Evolutionary conservation across 2,113 vertebrate genomes (phyloP).

Genomic region (Excalfactoria chinensis): DNA sequence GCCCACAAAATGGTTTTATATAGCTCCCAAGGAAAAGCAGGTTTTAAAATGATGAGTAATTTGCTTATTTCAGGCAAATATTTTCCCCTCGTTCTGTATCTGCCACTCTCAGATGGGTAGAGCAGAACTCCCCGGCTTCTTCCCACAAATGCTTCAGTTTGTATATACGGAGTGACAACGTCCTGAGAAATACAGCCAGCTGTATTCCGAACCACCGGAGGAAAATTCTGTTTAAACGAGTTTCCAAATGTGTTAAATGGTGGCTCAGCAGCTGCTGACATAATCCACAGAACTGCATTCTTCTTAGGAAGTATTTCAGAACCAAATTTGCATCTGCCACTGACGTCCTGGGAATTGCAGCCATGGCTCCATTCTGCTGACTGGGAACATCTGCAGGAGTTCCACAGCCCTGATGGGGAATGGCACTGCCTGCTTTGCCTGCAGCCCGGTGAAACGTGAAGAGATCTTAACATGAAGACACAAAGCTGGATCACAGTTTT

Average conservation of each 20-base stretch:
- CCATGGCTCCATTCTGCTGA: background rate
- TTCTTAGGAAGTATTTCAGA: background rate
- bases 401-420: background rate
- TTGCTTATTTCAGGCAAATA: background rate
- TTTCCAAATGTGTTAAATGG: background rate
- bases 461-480: background rate
- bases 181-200: background rate
- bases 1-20: background rate
- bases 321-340: background rate
- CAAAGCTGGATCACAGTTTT: background rate
- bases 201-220: background rate
- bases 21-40: background rate
- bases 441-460: background rate
- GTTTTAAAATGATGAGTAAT: background rate
- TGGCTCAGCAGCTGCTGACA: background rate
- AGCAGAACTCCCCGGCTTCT: background rate
- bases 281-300: background rate
- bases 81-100: background rate
- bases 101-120: background rate
- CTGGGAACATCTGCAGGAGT: background rate
- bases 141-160: background rate
- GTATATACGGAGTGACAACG: background rate
- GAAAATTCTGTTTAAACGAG: background rate
- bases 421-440: background rate
- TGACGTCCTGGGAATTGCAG: background rate